Conservation (phyloP, 1,140 invertebrate species). For the Pentalonia nigronervosa region DNA sequence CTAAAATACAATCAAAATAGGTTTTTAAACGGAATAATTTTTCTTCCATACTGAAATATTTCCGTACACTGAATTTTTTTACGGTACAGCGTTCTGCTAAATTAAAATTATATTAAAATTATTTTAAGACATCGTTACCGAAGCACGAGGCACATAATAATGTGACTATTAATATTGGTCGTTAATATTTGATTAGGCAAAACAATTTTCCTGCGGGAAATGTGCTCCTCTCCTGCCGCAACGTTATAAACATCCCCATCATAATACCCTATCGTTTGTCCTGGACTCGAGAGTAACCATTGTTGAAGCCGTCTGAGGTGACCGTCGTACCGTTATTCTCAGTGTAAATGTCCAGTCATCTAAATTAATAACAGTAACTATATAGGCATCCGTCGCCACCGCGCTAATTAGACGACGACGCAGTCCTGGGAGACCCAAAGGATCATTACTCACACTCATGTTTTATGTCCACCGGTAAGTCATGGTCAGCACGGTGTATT, state of each 20-base stretch:
- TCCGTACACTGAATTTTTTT: too few species aligned
- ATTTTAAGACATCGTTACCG: background rate
- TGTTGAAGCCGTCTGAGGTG: background rate
- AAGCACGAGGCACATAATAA: background rate
- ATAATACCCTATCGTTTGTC: conserved; percentile 30
- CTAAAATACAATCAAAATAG: background rate
- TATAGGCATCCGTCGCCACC: background rate
- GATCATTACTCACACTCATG: conserved; percentile 32
- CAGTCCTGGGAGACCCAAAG: background rate
- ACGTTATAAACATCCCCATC: background rate
- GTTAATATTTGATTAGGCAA: background rate
- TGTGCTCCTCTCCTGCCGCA: too few species aligned
- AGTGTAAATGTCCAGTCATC: background rate
- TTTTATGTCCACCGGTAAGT: conserved; percentile 30
- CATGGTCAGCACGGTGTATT: background rate
- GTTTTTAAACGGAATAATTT: background rate
- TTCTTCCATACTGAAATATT: too few species aligned
- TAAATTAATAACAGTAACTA: conserved; percentile 18
- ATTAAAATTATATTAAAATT: background rate
- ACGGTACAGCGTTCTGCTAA: background rate
- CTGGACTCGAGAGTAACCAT: background rate
- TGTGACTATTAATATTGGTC: background rate
- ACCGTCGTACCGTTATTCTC: background rate
- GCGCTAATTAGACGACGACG: background rate
- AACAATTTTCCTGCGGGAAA: background rate